Base-by-base conservation (phyloP, 1,140 invertebrate species). In the Diorhabda sublineata region DNA sequence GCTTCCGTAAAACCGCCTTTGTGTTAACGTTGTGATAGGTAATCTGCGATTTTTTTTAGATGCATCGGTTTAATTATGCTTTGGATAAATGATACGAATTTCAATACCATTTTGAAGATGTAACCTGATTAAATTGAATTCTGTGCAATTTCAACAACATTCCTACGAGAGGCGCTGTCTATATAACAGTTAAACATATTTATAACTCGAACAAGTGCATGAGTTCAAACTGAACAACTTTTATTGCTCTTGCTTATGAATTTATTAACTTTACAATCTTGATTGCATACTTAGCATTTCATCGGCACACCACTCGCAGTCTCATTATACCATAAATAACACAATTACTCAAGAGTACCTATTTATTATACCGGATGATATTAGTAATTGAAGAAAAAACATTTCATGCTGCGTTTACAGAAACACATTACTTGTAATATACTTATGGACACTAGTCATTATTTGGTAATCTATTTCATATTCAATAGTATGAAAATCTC, bases 211-310 rank as follows among this genome's bases (percentile, higher is more conserved):
- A 52, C 6, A 52, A 52, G 47, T 52, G 47, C 47, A 52, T 4
- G 47, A 52, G 47, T 52, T 52, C 47, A 52, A 52, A 52, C 47
- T 4, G n/a, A 52, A 52, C 47, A 6, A 52, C 47, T 52, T 52
- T 52, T 52, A 52, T 52, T 52, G 47, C 47, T 52, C 47, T 52
- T 52, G n/a, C 47, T 52, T 52, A 52, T 52, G 47, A 52, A 52
- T 52, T 52, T 52, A 52, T 52, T 52, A 52, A 52, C 47, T 52
- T 52, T 6, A 52, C n/a, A 52, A n/a, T 52, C 47, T 52, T 52
- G 47, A 52, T 52, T 52, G 47, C 47, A 52, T 52, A 52, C 47
- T 52, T 52, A 52, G n/a, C 47, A 52, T 52, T 52, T 52, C 47
- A 52, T 52, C 47, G 47, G 47, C n/a, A 52, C 47, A 52, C 47